Conservation (phyloP, 1,140 invertebrate genomes). For the Lepidurus packardi region DNA sequence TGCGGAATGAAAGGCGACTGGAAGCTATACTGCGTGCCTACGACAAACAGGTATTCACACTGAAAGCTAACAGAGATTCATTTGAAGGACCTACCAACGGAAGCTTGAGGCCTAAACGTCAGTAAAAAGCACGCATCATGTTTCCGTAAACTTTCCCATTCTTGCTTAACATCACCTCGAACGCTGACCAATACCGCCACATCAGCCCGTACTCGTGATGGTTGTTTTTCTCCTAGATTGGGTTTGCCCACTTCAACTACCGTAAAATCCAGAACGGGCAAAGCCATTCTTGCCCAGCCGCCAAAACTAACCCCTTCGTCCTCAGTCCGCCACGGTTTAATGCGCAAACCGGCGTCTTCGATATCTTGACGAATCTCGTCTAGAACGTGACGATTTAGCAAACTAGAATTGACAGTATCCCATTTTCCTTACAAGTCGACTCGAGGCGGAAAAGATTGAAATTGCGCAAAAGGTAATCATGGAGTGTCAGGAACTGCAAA, state of each 20-base stretch:
- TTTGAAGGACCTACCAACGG: conserved; percentile 59
- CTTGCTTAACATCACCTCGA: conserved; percentile 80
- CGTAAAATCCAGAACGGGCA: conserved; percentile 84
- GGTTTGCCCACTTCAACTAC: conserved; percentile 91
- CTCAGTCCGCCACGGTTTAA: conserved; percentile 91
- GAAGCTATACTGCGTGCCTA: conserved; percentile 72
- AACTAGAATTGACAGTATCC: neutral
- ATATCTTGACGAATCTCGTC: conserved; percentile 98
- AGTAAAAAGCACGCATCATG: conserved; percentile 97
- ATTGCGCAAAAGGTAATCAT: conserved; percentile 96
- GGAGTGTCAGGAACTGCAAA: conserved; percentile 94
- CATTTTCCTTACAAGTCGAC: conserved; percentile 77
- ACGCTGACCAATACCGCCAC: conserved; percentile 87
- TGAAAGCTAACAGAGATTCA: neutral
- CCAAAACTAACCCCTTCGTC: conserved; percentile 82
- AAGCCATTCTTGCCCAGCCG: conserved; percentile 98
- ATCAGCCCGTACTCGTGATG: conserved; percentile 88
- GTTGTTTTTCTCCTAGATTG: conserved; percentile 86
- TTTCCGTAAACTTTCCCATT: conserved; percentile 95
- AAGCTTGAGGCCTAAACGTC: conserved; percentile 74
- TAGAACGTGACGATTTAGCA: conserved; percentile 46
- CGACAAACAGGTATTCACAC: conserved; percentile 40
- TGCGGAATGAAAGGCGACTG: conserved; percentile 79
- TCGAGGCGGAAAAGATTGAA: conserved; percentile 97
- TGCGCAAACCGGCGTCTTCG: conserved; percentile 87